phyloP scores from a whole-genome alignment of 2,113 vertebrate species.

The Smithornis capensis region DNA sequence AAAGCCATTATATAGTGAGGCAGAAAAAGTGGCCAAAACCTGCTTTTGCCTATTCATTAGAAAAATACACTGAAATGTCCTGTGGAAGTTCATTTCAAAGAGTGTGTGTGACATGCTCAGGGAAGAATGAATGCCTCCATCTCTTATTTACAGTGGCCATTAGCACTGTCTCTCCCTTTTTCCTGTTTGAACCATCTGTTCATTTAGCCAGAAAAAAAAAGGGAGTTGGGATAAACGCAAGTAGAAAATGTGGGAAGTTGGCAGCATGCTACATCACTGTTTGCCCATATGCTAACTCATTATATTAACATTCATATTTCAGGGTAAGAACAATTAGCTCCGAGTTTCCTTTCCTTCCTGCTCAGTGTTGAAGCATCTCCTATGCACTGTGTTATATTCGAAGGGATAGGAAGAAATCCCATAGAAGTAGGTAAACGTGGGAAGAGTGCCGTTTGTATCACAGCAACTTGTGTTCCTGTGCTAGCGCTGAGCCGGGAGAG shows the following conservation, averaged over 20 bases:
- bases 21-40: background rate
- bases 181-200: conserved; percentile 42
- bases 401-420: background rate
- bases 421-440: background rate
- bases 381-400: background rate
- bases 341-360: background rate
- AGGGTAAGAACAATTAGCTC: background rate
- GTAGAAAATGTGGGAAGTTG: conserved; percentile 34
- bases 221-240: background rate
- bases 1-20: background rate
- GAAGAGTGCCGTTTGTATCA: background rate
- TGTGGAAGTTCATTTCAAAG: background rate
- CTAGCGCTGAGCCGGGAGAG: background rate
- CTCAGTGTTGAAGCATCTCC: background rate
- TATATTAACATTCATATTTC: conserved; percentile 17
- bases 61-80: background rate
- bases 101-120: background rate
- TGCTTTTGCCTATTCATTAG: background rate
- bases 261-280: conserved; percentile 9
- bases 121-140: background rate
- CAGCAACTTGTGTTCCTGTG: background rate
- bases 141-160: conserved; percentile 28
- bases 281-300: conserved; percentile 45
- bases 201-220: background rate
- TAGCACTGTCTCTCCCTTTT: background rate